Base-by-base conservation (phyloP, 1,140 invertebrate genomes). In the Yoshiicerus persimilis region DNA sequence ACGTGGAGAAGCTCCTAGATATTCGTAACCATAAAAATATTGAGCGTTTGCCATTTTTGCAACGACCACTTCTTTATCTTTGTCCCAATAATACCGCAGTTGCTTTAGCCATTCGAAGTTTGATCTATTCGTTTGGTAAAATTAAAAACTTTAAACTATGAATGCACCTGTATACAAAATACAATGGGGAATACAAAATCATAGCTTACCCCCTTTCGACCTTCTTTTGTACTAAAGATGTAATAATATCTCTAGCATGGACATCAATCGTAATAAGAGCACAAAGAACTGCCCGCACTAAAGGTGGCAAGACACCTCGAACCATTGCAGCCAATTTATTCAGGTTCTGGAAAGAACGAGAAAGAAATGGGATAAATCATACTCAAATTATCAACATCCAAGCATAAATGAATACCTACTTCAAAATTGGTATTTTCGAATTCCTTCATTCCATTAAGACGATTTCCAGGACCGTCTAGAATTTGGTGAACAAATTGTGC, bases 71-170 rank as follows among this genome's bases (percentile, higher is more conserved):
- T 96, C 95, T 0, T 96, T 94, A 25, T 95, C 94, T 2, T 95
- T 94, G 75, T 96, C 94, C 97, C 97, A 98, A 92, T 98, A 98
- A 91, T 98, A 98, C 0, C 98, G 94, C 64, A 99, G 92, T 93
- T 97, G 96, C 93, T 97, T 97, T 4, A 96, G 93, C 98, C 97
- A 98, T 86, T 96, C 95, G 92, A 98, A 98, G 92, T 96, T 96
- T 23, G 91, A 92, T 56, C 95, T 47, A 20, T 16, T 47, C n/a
- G 16, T 20, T 0, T 95, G 87, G n/a, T 90, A 91, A 30, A 90
- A 25, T 16, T 27, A 13, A 70, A 75, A 88, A 88, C 70, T 64
- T 30, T 27, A 27, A 27, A 10, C 25, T 27, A n/a, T n/a, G n/a
- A n/a, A n/a, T n/a, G n/a, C n/a, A n/a, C n/a, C n/a, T n/a, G n/a